Conservation (phyloP, 2,797 vertebrate genomes). For the Taenioides sp. region DNA sequence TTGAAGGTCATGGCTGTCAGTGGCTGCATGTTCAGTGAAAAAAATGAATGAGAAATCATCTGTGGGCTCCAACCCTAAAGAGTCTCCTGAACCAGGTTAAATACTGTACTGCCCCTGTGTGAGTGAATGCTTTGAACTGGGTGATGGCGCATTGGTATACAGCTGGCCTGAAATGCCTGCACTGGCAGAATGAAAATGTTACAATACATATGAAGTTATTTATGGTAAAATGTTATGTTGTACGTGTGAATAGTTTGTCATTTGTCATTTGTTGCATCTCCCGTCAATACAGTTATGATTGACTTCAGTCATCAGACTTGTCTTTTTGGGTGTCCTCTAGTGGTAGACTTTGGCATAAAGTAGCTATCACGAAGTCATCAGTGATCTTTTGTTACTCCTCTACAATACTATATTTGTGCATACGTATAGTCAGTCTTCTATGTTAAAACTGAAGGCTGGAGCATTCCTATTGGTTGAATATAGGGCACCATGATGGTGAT, state of each 20-base stretch:
- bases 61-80: slow-evolving; percentile 11
- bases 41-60: slow-evolving; percentile 17
- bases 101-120: neutral
- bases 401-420: neutral
- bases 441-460: neutral
- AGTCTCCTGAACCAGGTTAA: neutral
- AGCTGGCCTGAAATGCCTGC: slow-evolving; percentile 1
- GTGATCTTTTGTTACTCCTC: neutral
- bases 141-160: slow-evolving; percentile 2
- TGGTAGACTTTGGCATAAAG: neutral
- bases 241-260: no score
- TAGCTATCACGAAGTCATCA: neutral
- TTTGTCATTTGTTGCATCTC: neutral
- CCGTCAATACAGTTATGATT: neutral
- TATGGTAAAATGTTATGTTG: neutral
- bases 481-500: slow-evolving; percentile 4
- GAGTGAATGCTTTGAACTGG: neutral
- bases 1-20: slow-evolving; percentile 29
- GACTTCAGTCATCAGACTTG: neutral
- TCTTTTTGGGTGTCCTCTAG: neutral
- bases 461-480: slow-evolving; percentile 32
- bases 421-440: neutral
- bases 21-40: slow-evolving; percentile 5
- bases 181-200: neutral
- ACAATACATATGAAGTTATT: neutral